These are phyloP conservation scores for Rhombomys opimus DNA, from an alignment of 2,113 vertebrate species.

Conservation along the genomic window DNA sequence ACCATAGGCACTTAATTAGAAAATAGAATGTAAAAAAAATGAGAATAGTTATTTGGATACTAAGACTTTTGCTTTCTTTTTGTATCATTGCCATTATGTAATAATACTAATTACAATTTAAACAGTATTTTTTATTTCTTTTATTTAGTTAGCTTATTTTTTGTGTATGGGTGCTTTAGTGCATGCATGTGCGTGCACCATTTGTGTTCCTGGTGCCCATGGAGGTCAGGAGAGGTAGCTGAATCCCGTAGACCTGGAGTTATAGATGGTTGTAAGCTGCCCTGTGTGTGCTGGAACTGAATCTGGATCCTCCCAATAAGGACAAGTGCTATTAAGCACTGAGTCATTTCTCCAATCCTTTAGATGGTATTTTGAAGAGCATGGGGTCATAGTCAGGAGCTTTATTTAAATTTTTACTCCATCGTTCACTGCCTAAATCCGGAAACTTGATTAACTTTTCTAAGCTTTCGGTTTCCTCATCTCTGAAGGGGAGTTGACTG, in stretches of 20 bases:
- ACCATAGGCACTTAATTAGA: constrained; percentile 6
- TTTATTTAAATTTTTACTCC: constrained; percentile 1
- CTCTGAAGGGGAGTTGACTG: constrained; percentile 36
- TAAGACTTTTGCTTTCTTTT: constrained; percentile 34
- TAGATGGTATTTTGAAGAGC: constrained; percentile 1
- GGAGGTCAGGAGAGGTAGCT: neutral
- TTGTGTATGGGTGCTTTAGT: neutral
- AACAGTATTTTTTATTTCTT: neutral
- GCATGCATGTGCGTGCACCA: neutral
- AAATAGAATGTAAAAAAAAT: constrained; percentile 35
- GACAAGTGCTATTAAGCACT: neutral
- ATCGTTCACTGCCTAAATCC: neutral
- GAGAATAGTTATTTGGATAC: neutral
- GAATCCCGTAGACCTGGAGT: neutral
- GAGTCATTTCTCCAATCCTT: neutral
- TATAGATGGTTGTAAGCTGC: neutral
- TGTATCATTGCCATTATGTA: constrained; percentile 28
- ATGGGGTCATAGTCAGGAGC: neutral
- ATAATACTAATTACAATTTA: neutral
- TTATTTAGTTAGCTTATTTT: neutral
- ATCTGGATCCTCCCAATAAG: neutral
- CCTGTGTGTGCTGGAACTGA: neutral
- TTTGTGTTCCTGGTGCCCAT: neutral
- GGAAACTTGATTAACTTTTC: neutral
- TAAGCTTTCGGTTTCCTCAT: constrained; percentile 1